Conservation (phyloP, 2,113 vertebrate species). For the Prunella himalayana region DNA sequence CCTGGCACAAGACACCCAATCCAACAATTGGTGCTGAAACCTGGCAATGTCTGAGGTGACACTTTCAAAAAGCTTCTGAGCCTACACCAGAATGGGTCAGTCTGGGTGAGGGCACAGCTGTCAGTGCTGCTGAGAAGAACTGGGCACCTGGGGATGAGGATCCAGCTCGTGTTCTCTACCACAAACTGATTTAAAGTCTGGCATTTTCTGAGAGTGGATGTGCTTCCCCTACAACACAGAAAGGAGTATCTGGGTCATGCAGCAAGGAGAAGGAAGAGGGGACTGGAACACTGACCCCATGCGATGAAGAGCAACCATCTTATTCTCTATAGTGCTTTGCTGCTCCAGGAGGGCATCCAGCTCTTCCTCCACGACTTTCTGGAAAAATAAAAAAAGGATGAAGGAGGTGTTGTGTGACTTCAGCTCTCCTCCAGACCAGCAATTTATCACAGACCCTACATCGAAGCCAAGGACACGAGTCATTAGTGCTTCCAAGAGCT, state of each 20-base stretch:
- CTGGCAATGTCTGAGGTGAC: not conserved
- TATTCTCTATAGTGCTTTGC: conserved; percentile 84
- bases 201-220: not conserved
- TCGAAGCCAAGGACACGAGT: not conserved
- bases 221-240: not conserved
- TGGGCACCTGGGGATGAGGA: not conserved
- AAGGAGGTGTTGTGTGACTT: not conserved
- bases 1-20: not conserved
- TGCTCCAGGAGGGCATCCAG: conserved; percentile 86
- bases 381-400: not conserved
- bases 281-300: conserved; percentile 79
- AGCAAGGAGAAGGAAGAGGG: not conserved
- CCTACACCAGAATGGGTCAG: not conserved
- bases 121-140: not conserved
- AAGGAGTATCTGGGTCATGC: rapidly evolving
- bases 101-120: not conserved
- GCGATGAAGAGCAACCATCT: conserved; percentile 90
- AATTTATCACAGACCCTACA: not conserved
- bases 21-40: not conserved
- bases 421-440: not conserved
- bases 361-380: conserved; percentile 86
- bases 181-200: not conserved
- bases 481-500: rapidly evolving
- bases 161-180: not conserved
- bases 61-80: not conserved